A percentile compares a stretch with the other conserved stretches of the same genome.
Evolutionary conservation across 2,113 vertebrate genomes (phyloP).

Genomic region (Panthera uncia): DNA sequence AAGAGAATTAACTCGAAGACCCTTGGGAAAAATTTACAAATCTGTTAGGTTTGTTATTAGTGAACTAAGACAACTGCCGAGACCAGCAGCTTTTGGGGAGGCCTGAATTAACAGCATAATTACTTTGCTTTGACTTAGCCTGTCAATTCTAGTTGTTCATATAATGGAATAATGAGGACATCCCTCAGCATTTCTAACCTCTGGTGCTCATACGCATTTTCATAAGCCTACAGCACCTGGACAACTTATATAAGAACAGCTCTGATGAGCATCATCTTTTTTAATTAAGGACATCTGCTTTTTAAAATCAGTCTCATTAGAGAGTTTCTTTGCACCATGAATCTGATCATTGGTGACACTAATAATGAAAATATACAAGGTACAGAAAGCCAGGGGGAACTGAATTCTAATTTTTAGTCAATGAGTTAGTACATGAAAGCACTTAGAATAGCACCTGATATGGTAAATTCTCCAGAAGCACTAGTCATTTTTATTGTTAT

Average conservation of each 20-base stretch:
- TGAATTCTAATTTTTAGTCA: not conserved
- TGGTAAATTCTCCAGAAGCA: not conserved
- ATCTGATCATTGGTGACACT: not conserved
- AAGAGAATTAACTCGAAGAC: slow-evolving; percentile 23
- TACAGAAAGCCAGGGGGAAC: not conserved
- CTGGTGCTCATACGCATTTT: not conserved
- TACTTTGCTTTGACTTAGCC: not conserved
- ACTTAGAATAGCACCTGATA: not conserved
- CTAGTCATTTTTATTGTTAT: not conserved
- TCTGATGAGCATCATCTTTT: not conserved
- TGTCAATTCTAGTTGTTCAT: slow-evolving; percentile 50
- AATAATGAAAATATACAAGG: not conserved
- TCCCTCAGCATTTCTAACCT: not conserved
- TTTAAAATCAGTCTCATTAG: slow-evolving; percentile 12
- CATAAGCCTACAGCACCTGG: slow-evolving; percentile 59
- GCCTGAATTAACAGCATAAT: slow-evolving; percentile 7
- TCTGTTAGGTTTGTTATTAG: slow-evolving; percentile 32
- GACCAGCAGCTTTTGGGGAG: not conserved
- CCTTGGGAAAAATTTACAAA: not conserved
- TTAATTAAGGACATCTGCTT: slow-evolving; percentile 51
- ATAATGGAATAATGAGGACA: slow-evolving; percentile 7
- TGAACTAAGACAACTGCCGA: not conserved
- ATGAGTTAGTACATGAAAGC: not conserved
- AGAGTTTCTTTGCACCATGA: not conserved
- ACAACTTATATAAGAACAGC: slow-evolving; percentile 13